Percentiles rank a stretch among this genome's conserved stretches.
These are phyloP conservation scores for Gymnodraco acuticeps DNA, from an alignment of 2,797 vertebrate genomes.

Conservation along the genomic window DNA sequence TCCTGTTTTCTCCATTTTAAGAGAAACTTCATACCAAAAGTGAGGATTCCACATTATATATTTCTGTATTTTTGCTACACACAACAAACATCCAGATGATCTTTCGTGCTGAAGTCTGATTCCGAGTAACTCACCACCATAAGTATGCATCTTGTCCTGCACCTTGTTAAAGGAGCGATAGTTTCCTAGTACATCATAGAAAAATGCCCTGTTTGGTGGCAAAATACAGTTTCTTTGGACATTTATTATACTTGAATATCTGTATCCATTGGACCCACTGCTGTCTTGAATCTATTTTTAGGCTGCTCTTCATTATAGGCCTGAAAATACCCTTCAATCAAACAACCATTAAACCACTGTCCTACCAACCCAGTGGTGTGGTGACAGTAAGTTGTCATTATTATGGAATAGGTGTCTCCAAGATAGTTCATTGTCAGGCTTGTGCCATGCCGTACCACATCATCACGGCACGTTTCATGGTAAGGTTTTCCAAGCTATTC, in stretches of 20 bases:
- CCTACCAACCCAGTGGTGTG: neutral
- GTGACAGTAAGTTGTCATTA: slow-evolving; percentile 21
- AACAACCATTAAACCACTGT: neutral
- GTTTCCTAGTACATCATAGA: neutral
- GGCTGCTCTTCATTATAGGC: slow-evolving; percentile 41
- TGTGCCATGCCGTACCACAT: slow-evolving; percentile 13
- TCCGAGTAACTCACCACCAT: neutral
- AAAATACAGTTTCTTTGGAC: neutral
- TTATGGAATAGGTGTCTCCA: slow-evolving; percentile 25
- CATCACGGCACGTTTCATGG: slow-evolving; percentile 23
- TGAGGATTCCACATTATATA: neutral
- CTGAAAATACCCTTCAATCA: slow-evolving; percentile 30
- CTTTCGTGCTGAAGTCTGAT: neutral
- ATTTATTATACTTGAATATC: slow-evolving; percentile 1
- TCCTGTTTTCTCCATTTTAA: neutral
- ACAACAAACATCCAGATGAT: too few relatives aligned
- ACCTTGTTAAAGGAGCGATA: neutral
- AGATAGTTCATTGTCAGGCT: slow-evolving; percentile 28
- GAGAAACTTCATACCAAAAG: neutral
- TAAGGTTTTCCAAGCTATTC: slow-evolving; percentile 18
- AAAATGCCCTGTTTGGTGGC: neutral
- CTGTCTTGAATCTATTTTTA: slow-evolving; percentile 35
- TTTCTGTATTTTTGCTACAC: neutral
- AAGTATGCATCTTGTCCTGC: neutral
- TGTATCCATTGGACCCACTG: neutral